Evolutionary conservation across 2,113 vertebrate genomes (phyloP), one percentile per base, ranked within the genome.

Genomic region (Strix uralensis): DNA sequence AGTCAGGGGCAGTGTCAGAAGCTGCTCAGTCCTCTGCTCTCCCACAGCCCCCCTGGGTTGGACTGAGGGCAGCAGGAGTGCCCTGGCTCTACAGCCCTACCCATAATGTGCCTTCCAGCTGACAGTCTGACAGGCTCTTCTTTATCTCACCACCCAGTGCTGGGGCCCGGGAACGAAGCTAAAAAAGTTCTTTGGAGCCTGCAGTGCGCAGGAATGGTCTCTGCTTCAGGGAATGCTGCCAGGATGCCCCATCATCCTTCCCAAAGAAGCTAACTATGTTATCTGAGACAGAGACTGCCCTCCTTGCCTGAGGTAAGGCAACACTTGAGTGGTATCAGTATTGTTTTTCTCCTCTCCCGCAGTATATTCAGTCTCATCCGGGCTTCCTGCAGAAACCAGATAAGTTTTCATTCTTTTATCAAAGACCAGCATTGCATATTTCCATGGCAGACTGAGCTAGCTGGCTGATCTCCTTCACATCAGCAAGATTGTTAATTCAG

Each of bases 81-180:
- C 5, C 10, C 13, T 57, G 42, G 8, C 36, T 49, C 30, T 73
- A 4, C 34, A 69, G 18, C 30, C 29, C 36, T 82, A 7, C 5
- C 5, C 4, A 1, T 25, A 11, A 10, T 0, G 2, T 34, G 22
- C 5, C 38, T 81, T 65, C 84, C 27, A 23, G 36, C 19, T 38
- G 34, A 11, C 9, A 62, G 25, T 13, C 7, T 38, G 54, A 25
- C 0, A 4, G 19, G 10, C 4, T 57, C 18, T 52, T 52, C 51
- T 30, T 75, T 42, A 32, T 42, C 15, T 21, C 16, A 65, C 5
- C 38, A 38, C 5, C 7, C 42, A 63, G 38, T 2, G 1, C 38
- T 52, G 32, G 30, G 23, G n/a, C 4, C 11, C 0, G 0, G 10
- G 20, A 63, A 12, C 2, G 4, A 47, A 47, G 63, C 29, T 0